phyloP scores from a whole-genome alignment of 2,888 invertebrate genomes.

The Xestoiulus laeticollis region DNA sequence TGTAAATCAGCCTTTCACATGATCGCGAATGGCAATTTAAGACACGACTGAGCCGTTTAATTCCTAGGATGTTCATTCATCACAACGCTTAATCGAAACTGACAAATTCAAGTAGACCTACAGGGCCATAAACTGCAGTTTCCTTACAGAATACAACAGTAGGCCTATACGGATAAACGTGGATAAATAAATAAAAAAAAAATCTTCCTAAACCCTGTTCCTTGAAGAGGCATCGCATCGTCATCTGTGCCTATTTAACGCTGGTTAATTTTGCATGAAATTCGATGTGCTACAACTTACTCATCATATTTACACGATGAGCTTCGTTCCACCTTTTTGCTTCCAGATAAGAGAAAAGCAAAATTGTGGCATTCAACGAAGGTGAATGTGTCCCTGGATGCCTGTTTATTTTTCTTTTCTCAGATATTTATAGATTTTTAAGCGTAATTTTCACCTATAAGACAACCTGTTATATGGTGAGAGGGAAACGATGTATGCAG shows the following conservation, averaged over 20 bases:
- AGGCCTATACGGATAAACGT: no score
- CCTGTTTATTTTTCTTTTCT: constrained; percentile 34
- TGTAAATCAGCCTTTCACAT: background rate
- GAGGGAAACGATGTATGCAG: background rate
- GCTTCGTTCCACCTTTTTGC: background rate
- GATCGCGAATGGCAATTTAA: background rate
- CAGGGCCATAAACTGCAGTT: background rate
- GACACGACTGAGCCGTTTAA: background rate
- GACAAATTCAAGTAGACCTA: background rate
- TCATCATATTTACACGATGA: background rate
- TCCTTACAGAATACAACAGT: no score
- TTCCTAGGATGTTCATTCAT: background rate
- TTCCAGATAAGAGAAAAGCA: background rate
- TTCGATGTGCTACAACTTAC: constrained; percentile 24
- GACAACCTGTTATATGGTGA: background rate
- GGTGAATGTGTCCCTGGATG: background rate
- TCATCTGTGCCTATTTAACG: background rate
- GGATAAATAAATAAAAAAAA: no score
- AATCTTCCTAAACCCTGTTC: background rate
- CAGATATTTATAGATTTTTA: constrained; percentile 34
- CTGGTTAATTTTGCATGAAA: constrained; percentile 15
- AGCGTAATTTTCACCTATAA: constrained; percentile 5
- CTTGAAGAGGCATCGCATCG: background rate
- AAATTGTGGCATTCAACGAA: background rate
- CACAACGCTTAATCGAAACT: background rate